phyloP scores from a whole-genome alignment of 2,888 invertebrate species.

The Hofmannophila pseudospretella region DNA sequence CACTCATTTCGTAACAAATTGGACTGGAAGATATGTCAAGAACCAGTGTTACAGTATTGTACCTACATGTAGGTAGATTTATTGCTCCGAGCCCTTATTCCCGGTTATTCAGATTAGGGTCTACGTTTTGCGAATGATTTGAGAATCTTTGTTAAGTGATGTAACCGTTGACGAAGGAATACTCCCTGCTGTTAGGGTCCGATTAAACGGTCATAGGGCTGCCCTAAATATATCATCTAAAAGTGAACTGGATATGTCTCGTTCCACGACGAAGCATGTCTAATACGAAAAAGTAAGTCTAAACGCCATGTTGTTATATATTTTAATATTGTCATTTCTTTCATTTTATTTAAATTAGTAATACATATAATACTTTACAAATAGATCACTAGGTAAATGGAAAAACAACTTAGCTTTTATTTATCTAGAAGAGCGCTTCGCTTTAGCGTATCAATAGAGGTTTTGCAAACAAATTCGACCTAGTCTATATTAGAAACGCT shows the following conservation, averaged over 20 bases:
- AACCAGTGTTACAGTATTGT: conserved; percentile 48
- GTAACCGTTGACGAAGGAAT: not conserved
- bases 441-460: conserved; percentile 35
- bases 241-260: conserved; percentile 47
- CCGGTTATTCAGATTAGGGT: conserved; percentile 22
- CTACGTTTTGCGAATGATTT: not conserved
- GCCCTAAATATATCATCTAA: conserved; percentile 44
- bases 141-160: not conserved
- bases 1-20: conserved; percentile 70
- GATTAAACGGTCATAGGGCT: conserved; percentile 42
- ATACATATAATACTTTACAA: conserved; percentile 60
- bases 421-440: conserved; percentile 26
- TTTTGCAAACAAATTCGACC: conserved; percentile 27
- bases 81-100: conserved; percentile 30
- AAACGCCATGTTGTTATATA: conserved; percentile 65
- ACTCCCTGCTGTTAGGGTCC: conserved; percentile 15
- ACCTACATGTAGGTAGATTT: conserved; percentile 36
- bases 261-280: conserved; percentile 54
- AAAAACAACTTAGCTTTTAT: conserved; percentile 45
- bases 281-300: conserved; percentile 65
- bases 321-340: conserved; percentile 73
- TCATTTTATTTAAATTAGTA: conserved; percentile 58
- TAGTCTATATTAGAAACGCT: conserved; percentile 23
- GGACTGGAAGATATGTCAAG: conserved; percentile 67
- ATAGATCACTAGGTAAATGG: conserved; percentile 54